These are phyloP conservation scores for Prunella strophiata DNA, from an alignment of 2,797 vertebrate species.

Conservation along the genomic window DNA sequence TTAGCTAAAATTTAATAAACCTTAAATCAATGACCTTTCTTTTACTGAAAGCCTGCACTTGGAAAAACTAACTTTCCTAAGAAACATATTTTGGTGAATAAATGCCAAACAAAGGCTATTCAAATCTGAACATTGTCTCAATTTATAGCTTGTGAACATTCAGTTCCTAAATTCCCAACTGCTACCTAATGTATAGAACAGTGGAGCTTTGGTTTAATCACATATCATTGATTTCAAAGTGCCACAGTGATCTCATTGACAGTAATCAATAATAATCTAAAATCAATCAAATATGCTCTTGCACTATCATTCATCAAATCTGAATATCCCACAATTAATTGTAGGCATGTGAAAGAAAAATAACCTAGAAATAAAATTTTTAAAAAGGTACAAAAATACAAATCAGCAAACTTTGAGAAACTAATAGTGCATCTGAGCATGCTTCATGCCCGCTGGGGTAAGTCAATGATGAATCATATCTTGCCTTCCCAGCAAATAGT, in stretches of 20 bases:
- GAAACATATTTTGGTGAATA: constrained; percentile 75
- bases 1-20: constrained; percentile 82
- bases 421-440: background rate
- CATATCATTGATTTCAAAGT: constrained; percentile 76
- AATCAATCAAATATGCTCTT: constrained; percentile 80
- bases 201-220: constrained; percentile 74
- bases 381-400: background rate
- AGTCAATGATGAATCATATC: constrained; percentile 32
- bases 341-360: constrained; percentile 25
- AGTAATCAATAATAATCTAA: constrained; percentile 83
- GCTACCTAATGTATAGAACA: constrained; percentile 55
- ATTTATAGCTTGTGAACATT: constrained; percentile 75
- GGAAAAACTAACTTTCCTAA: constrained; percentile 73
- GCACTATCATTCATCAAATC: constrained; percentile 78
- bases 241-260: constrained; percentile 79
- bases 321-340: constrained; percentile 76
- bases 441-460: background rate
- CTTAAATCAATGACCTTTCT: constrained; percentile 79
- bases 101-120: constrained; percentile 76
- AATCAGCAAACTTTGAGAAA: background rate
- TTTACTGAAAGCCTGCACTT: constrained; percentile 68
- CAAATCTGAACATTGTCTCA: constrained; percentile 72
- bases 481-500: background rate
- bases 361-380: background rate
- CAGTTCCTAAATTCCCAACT: constrained; percentile 61